Percentiles rank a stretch among this genome's conserved stretches.
Evolutionary conservation across 2,113 vertebrate species (phyloP).

Genomic region (Oreotrochilus melanogaster): DNA sequence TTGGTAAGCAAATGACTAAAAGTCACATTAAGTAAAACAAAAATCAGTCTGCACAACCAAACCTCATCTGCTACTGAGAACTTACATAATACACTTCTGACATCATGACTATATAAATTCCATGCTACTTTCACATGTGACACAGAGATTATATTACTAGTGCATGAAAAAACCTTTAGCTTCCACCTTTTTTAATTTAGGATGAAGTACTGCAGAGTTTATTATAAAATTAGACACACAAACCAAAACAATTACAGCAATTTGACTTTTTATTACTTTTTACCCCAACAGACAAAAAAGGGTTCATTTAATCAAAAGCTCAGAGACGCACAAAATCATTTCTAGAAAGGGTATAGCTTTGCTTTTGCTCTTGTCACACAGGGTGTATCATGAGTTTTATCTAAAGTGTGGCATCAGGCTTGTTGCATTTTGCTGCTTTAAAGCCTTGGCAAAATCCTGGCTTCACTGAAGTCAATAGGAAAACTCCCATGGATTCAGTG

Average conservation of each 20-base stretch:
- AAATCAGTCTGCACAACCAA: conserved; percentile 44
- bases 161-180: conserved; percentile 57
- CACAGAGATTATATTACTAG: conserved; percentile 71
- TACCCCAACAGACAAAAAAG: conserved; percentile 62
- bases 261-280: conserved; percentile 64
- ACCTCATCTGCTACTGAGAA: conserved; percentile 64
- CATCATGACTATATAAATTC: conserved; percentile 75
- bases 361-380: not conserved
- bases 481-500: conserved; percentile 14
- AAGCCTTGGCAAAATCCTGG: conserved; percentile 1
- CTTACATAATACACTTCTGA: conserved; percentile 77
- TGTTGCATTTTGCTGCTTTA: conserved; percentile 43
- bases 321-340: not conserved
- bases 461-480: not conserved
- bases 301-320: conserved; percentile 12
- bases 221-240: conserved; percentile 52
- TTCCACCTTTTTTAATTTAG: conserved; percentile 67
- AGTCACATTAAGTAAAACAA: conserved; percentile 52
- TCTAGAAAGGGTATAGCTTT: conserved; percentile 19
- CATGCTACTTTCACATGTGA: conserved; percentile 72
- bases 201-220: conserved; percentile 20
- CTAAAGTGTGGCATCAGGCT: conserved; percentile 56
- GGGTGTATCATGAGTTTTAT: not conserved
- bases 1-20: conserved; percentile 41
- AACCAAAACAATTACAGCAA: not conserved